Evolutionary conservation across 2,888 invertebrate genomes (phyloP), one percentile per base, ranked within the genome.

Genomic region (Tachina grossa): DNA sequence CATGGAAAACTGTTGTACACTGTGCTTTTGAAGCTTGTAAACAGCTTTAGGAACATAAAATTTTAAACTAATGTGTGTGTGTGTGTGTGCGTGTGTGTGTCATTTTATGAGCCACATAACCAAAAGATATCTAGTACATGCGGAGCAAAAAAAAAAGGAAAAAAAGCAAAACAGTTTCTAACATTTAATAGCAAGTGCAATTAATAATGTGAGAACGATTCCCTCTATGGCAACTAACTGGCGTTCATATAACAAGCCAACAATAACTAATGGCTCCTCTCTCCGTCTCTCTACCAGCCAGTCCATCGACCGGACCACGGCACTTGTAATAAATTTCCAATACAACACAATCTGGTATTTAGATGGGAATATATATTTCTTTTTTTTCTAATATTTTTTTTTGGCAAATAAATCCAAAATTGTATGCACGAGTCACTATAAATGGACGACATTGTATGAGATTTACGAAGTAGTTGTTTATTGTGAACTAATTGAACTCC

Each of bases 121-220:
- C 74, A 80, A 74, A 59, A 66, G 51, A 55, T 59, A 61, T 59
- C 39, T 14, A 77, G 69, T 14, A 43, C 6, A 49, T n/a, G 16
- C n/a, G 31, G 6, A 78, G 13, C n/a, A 59, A 39, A 49, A 0
- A 14, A 51, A 43, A 41, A 59, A 39, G 41, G 1, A 49, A 39
- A 82, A 71, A 69, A 69, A 55, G 16, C 22, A 61, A 85, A 78
- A 85, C 69, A 57, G 68, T 78, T 85, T 77, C 68, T 55, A 82
- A 78, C 85, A 78, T 81, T 69, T 77, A 82, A 75, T 78, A 71
- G 85, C 82, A 85, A 85, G 82, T 82, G 85, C 85, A 85, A 85
- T 85, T 85, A 85, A 85, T 85, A 85, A 85, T 85, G 45, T 79
- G 82, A 66, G 43, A 80, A 74, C 66, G 57, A 78, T 82, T 82